Conservation (phyloP, 2,888 invertebrate genomes). For the Spodoptera littoralis region DNA sequence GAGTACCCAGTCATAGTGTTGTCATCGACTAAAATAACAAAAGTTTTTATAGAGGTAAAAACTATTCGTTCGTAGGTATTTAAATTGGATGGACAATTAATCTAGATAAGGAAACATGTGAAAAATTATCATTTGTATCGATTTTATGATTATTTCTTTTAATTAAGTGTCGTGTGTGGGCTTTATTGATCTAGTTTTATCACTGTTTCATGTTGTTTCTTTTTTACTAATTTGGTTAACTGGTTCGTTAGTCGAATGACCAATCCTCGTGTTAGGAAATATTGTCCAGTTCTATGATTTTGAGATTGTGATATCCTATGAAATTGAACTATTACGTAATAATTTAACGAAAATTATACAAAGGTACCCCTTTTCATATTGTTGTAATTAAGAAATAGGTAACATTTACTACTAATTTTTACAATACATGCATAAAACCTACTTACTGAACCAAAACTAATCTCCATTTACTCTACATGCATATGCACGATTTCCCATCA, state of each 20-base stretch:
- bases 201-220: background rate
- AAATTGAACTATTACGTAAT: too few relatives aligned
- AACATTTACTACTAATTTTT: too few relatives aligned
- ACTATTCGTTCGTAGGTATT: slow-evolving; percentile 6
- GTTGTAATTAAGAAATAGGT: too few relatives aligned
- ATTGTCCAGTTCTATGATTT: too few relatives aligned
- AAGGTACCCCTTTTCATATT: too few relatives aligned
- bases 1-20: slow-evolving; percentile 17
- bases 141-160: slow-evolving; percentile 15
- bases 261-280: too few relatives aligned
- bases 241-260: too few relatives aligned
- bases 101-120: too few relatives aligned
- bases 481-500: slow-evolving; percentile 2
- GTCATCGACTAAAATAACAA: slow-evolving; percentile 52
- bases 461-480: background rate
- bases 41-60: slow-evolving; percentile 26
- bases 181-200: slow-evolving; percentile 2
- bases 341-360: too few relatives aligned
- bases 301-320: too few relatives aligned
- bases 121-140: slow-evolving; percentile 5
- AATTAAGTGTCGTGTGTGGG: slow-evolving; percentile 4
- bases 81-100: slow-evolving; percentile 1
- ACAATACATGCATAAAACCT: too few relatives aligned
- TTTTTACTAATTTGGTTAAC: slow-evolving; percentile 9
- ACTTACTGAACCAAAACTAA: too few relatives aligned